phyloP scores from a whole-genome alignment of 35 echinoderm and acorn worm genomes.

The Lytechinus variegatus region DNA sequence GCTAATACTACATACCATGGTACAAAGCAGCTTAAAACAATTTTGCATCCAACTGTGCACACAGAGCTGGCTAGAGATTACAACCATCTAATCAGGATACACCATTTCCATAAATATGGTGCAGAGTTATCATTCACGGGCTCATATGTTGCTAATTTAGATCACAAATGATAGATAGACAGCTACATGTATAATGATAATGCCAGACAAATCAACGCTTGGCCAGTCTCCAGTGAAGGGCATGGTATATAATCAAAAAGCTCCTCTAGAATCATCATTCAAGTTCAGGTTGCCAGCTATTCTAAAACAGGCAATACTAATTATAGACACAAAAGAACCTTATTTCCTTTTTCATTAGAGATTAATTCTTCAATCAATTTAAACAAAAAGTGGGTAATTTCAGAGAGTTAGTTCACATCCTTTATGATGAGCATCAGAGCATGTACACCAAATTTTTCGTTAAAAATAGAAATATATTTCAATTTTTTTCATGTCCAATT shows the following conservation, averaged over 20 bases:
- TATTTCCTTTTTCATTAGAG: background rate
- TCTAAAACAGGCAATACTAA: background rate
- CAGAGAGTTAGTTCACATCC: background rate
- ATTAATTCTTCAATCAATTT: background rate
- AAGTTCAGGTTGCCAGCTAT: background rate
- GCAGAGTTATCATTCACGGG: background rate
- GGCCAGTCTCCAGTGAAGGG: background rate
- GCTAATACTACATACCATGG: background rate
- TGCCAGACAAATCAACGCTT: background rate
- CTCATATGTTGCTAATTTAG: slow-evolving; percentile 19
- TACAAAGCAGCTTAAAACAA: background rate
- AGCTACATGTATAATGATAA: background rate
- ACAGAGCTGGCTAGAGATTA: background rate
- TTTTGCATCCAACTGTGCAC: background rate
- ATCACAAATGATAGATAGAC: background rate
- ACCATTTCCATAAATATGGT: background rate
- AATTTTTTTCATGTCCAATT: no score
- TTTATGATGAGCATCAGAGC: background rate
- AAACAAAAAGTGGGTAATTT: no score
- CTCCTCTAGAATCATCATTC: background rate
- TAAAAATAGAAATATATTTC: background rate
- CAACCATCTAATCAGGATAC: background rate
- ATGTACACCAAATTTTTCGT: background rate
- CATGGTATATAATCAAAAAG: background rate
- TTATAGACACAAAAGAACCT: slow-evolving; percentile 3